Percentiles rank a stretch among this genome's conserved stretches.
phyloP scores from a whole-genome alignment of 2,113 vertebrate genomes.

The Laticauda colubrina region DNA sequence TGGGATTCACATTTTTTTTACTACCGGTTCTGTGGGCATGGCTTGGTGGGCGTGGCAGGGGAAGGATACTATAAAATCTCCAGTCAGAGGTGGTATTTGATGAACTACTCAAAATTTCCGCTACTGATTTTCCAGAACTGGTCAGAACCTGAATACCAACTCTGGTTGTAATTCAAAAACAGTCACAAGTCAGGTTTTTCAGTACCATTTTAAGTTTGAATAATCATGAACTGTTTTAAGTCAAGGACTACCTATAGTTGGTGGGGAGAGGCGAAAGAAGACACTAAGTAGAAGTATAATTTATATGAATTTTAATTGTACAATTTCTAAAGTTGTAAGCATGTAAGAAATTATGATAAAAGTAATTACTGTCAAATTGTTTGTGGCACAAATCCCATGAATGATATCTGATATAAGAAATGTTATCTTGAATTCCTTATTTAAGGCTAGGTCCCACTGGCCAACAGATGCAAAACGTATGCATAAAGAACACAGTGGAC shows the following conservation, averaged over 20 bases:
- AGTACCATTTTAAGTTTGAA: neutral
- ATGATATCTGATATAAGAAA: neutral
- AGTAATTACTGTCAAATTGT: neutral
- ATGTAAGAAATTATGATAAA: neutral
- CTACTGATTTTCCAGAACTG: too few species aligned
- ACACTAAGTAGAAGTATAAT: neutral
- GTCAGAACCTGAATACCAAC: too few species aligned
- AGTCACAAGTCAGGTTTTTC: neutral
- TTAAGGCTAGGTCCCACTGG: neutral
- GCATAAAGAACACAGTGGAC: too few species aligned
- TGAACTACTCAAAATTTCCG: too few species aligned
- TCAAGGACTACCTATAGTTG: neutral
- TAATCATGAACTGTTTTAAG: neutral
- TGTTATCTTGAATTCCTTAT: neutral
- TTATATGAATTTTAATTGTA: neutral
- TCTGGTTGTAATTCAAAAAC: neutral
- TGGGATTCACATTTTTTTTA: too few species aligned
- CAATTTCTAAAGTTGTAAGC: neutral
- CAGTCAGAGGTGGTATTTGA: too few species aligned
- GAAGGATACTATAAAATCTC: too few species aligned
- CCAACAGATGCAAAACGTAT: too few species aligned
- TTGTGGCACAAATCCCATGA: neutral
- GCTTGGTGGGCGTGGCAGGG: too few species aligned
- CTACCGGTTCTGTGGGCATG: too few species aligned
- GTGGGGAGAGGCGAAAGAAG: neutral